Conservation (phyloP, 2,888 invertebrate species). For the Barypeithes pellucidus region DNA sequence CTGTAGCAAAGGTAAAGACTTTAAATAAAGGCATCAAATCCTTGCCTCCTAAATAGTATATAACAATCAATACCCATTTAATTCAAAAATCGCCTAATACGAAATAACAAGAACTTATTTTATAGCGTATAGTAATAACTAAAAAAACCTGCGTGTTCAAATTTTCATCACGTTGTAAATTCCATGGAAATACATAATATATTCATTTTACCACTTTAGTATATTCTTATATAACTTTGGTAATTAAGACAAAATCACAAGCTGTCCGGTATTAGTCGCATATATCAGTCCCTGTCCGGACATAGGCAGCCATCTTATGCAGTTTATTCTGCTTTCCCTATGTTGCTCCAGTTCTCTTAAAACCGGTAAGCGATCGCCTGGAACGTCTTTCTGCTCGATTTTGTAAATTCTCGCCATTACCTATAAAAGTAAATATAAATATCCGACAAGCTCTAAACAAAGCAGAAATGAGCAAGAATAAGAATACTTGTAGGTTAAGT, state of each 20-base stretch:
- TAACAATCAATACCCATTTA: background rate
- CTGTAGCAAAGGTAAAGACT: too few species aligned
- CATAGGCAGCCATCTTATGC: constrained; percentile 87
- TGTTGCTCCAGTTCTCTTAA: constrained; percentile 80
- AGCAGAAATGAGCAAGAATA: too few species aligned
- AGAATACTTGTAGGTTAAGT: too few species aligned
- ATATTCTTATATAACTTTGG: background rate
- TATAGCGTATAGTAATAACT: background rate
- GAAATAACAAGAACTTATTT: background rate
- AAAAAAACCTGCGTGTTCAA: background rate
- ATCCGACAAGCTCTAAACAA: too few species aligned
- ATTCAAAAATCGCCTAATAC: background rate
- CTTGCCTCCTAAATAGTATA: too few species aligned
- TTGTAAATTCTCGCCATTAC: constrained; percentile 70
- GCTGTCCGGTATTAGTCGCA: constrained; percentile 88
- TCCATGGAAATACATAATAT: too few species aligned
- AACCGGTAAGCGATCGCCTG: constrained; percentile 70
- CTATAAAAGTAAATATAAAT: constrained; percentile 27
- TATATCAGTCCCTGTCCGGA: constrained; percentile 90
- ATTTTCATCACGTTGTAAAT: background rate
- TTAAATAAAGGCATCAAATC: too few species aligned
- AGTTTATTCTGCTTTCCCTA: constrained; percentile 80
- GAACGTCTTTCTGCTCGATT: constrained; percentile 67
- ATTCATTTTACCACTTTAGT: background rate
- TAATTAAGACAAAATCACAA: constrained; percentile 78